Conservation (phyloP, 1,140 invertebrate species). For the Meloidogyne floridensis region DNA sequence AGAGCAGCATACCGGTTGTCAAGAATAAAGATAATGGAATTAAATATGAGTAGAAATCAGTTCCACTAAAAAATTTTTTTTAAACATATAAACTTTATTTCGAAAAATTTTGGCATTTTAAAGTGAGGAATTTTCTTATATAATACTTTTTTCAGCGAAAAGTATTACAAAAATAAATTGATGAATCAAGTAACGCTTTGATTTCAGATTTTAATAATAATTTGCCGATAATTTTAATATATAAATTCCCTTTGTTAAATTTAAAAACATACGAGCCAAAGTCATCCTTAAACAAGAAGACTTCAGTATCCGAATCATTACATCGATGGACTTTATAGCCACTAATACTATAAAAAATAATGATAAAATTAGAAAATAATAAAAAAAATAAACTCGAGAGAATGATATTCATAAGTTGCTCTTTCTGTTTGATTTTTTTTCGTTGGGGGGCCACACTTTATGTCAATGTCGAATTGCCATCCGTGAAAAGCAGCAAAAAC, state of each 20-base stretch:
- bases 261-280: constrained; percentile 28
- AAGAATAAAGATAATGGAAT: constrained; percentile 49
- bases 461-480: constrained; percentile 8
- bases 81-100: constrained; percentile 25
- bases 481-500: constrained; percentile 15
- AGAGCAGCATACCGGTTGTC: constrained; percentile 41
- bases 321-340: constrained; percentile 25
- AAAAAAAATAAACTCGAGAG: background rate
- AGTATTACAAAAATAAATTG: too few species aligned
- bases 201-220: constrained; percentile 2
- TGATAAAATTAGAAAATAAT: background rate
- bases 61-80: constrained; percentile 36
- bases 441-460: background rate
- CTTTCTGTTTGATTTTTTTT: constrained; percentile 2
- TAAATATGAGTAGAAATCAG: constrained; percentile 50
- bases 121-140: background rate
- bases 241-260: background rate
- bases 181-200: too few species aligned
- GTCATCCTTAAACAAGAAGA: constrained; percentile 23
- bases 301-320: constrained; percentile 20
- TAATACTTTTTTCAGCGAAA: too few species aligned
- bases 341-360: constrained; percentile 26
- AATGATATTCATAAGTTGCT: background rate
- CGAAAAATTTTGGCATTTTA: constrained; percentile 19
- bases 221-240: too few species aligned